These are phyloP conservation scores for Heterodera schachtii DNA, from an alignment of 1,140 invertebrate species.

Conservation along the genomic window DNA sequence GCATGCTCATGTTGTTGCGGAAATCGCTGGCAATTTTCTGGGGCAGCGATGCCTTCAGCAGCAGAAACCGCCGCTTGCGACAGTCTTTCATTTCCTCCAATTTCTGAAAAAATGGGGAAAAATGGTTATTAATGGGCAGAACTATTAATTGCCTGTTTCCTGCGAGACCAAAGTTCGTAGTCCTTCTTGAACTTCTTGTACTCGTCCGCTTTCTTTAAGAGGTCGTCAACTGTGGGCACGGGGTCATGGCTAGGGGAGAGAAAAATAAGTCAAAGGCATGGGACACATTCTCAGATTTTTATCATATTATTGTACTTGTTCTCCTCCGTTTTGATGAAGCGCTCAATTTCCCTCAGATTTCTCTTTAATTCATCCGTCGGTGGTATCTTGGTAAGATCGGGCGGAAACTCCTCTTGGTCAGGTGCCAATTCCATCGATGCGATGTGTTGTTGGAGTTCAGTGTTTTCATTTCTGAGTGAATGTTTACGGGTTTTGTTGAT, in stretches of 20 bases:
- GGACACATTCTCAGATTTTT: too few species aligned
- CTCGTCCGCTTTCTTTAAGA: conserved; percentile 13
- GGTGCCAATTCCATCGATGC: background rate
- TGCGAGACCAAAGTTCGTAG: background rate
- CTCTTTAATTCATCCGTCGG: background rate
- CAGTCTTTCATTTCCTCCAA: conserved; percentile 21
- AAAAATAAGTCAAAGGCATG: too few species aligned
- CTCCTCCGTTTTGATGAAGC: conserved; percentile 22
- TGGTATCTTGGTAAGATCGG: conserved; percentile 31
- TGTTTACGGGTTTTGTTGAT: too few species aligned
- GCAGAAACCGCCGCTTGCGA: background rate
- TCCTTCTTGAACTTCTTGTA: conserved; percentile 22
- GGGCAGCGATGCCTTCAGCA: conserved; percentile 17
- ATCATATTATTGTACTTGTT: background rate
- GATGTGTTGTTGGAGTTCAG: background rate
- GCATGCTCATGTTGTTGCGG: conserved; percentile 28
- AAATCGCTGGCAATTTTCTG: conserved; percentile 27
- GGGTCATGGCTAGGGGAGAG: conserved; percentile 9
- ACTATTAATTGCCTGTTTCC: background rate
- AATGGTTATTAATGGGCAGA: background rate
- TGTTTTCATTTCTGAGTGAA: background rate
- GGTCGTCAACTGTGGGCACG: conserved; percentile 30
- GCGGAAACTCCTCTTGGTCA: conserved; percentile 23
- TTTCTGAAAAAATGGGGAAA: conserved; percentile 2
- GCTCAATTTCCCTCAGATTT: conserved; percentile 19